A percentile compares a stretch with the other conserved stretches of the same genome.
Conservation (phyloP, 2,797 vertebrate species). For the Novumbra hubbsi region DNA sequence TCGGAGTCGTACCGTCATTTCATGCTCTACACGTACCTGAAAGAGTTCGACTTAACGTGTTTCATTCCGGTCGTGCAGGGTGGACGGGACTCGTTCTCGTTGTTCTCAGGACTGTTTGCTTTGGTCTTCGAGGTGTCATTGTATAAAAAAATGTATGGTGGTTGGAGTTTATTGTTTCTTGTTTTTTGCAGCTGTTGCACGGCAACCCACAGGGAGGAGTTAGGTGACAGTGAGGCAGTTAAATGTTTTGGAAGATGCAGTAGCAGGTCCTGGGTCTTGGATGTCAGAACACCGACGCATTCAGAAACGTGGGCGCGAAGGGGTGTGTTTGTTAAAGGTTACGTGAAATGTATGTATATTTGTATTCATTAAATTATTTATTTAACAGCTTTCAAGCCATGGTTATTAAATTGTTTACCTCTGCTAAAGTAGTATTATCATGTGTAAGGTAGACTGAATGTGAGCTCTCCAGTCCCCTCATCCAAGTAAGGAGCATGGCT, state of each 20-base stretch:
- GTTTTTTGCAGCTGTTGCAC: conserved; percentile 62
- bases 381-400: no score
- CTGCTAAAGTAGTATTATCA: no score
- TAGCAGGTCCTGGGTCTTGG: no score
- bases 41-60: neutral
- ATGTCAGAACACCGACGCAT: neutral
- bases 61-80: neutral
- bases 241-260: neutral
- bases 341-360: no score
- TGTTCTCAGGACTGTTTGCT: conserved; percentile 32
- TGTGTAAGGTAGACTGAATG: no score
- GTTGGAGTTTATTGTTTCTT: conserved; percentile 31
- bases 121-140: conserved; percentile 23
- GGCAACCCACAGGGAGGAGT: conserved; percentile 40
- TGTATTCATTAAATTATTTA: no score
- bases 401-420: no score
- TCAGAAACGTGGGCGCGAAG: neutral
- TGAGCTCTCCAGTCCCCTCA: no score
- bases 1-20: neutral
- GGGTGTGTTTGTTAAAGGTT: neutral
- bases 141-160: conserved; percentile 35
- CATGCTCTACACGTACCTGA: neutral
- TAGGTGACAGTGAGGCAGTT: conserved; percentile 30
- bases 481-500: no score
- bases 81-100: neutral